Evolutionary conservation across 2,113 vertebrate species (phyloP), one percentile per base, ranked within the genome.

Genomic region (Corvus hawaiiensis): DNA sequence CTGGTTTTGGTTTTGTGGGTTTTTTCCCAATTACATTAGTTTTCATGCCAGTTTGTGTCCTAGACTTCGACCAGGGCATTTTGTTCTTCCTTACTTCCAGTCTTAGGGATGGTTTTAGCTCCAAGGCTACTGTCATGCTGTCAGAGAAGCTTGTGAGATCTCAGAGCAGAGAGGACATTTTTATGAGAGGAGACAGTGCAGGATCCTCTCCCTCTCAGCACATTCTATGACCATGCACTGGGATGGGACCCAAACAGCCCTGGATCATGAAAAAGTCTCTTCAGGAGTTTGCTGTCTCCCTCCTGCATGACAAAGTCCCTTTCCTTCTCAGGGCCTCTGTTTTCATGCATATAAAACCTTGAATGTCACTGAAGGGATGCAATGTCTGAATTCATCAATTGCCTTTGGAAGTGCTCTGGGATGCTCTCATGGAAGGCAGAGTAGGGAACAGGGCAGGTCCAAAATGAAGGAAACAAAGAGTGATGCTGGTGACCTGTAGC

Each of bases 31-130:
- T 49, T 49, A 30, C 9, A 20, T 46, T 52, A 91, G 10, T 21
- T 89, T 20, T 79, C 2, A 0, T 54, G 13, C 33, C 26, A 33
- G 14, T 37, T 91, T 77, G 28, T 30, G 12, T 54, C 41, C 17
- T 61, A 35, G 58, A 43, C 55, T 39, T 55, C 37, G 62, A 56
- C 6, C 30, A 55, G 43, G 26, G 22, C 43, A 44, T 44, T 44
- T 44, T 0, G 0, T 73, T 87, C 24, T 41, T 71, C 56, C 61
- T 46, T 44, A 9, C 32, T 87, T 32, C 15, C 3, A 27, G 1
- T 39, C 61, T 59, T 51, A 24, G 48, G 46, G 16, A 18, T 54
- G 37, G 17, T 49, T 0, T 0, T 49, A 62, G 51, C 37, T 88
- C 59, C 20, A 41, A 58, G 72, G 26, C 62, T 13, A 4, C 32